Conservation (phyloP, 2,797 vertebrate genomes). For the Sardinella longiceps region DNA sequence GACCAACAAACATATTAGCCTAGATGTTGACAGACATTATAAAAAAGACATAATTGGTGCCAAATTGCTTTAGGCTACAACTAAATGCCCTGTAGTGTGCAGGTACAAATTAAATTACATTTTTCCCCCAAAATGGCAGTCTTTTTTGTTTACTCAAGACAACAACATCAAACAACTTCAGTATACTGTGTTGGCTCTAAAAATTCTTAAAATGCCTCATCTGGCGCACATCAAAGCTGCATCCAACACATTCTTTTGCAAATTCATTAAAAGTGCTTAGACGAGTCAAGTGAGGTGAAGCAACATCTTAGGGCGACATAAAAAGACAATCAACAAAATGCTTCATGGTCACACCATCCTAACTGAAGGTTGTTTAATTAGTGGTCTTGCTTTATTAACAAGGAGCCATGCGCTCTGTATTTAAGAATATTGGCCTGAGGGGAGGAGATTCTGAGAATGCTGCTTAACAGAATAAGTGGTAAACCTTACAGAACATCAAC, state of each 20-base stretch:
- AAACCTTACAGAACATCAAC: too few relatives aligned
- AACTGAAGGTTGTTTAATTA: background rate
- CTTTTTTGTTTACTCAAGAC: background rate
- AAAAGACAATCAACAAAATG: background rate
- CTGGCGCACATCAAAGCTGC: background rate
- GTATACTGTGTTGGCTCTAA: background rate
- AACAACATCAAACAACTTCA: background rate
- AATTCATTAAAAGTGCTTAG: background rate
- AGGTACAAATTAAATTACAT: background rate
- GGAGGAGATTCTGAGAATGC: background rate
- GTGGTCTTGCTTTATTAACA: background rate
- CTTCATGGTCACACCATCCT: background rate
- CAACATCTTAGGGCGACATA: background rate
- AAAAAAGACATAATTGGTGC: background rate
- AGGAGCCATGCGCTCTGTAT: background rate
- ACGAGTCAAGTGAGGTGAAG: background rate
- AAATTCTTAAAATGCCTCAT: background rate
- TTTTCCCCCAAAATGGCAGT: background rate
- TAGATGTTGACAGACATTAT: background rate
- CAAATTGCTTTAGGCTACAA: background rate
- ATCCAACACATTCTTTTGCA: background rate
- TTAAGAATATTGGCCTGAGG: background rate
- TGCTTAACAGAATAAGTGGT: background rate
- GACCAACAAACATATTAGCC: background rate
- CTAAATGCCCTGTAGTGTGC: background rate